Evolutionary conservation across 2,888 invertebrate species (phyloP).

Genomic region (Archips xylosteana): DNA sequence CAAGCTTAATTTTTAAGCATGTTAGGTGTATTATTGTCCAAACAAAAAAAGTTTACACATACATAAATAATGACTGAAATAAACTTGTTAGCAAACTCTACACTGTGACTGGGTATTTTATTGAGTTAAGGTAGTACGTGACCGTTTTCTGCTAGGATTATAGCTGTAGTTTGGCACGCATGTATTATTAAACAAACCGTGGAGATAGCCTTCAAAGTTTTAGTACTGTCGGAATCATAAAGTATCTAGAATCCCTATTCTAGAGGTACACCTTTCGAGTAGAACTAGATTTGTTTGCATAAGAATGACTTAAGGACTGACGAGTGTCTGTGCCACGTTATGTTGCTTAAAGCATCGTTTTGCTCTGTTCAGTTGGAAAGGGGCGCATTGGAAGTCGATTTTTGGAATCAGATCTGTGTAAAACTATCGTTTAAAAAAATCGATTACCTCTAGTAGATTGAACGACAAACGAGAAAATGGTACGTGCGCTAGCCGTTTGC

Average conservation of each 20-base stretch:
- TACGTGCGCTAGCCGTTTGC: too few relatives aligned
- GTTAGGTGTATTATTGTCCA: too few relatives aligned
- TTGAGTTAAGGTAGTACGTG: neutral
- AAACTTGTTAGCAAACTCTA: too few relatives aligned
- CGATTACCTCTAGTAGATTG: too few relatives aligned
- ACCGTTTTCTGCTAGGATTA: neutral
- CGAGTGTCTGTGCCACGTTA: too few relatives aligned
- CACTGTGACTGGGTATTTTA: neutral
- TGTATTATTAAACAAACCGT: neutral
- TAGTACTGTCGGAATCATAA: neutral
- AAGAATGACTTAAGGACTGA: neutral
- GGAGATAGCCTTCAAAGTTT: constrained; percentile 1
- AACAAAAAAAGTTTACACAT: too few relatives aligned
- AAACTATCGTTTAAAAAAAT: too few relatives aligned
- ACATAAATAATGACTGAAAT: too few relatives aligned
- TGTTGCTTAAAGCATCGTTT: too few relatives aligned
- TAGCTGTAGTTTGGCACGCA: constrained; percentile 2
- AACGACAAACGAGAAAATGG: too few relatives aligned
- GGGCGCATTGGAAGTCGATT: neutral
- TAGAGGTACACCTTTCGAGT: neutral
- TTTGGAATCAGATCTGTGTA: too few relatives aligned
- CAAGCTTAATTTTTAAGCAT: too few relatives aligned
- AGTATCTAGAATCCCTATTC: neutral
- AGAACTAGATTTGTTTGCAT: neutral
- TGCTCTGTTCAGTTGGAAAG: neutral